Conservation (phyloP, 2,113 vertebrate genomes). For the Emydocephalus ijimae region DNA sequence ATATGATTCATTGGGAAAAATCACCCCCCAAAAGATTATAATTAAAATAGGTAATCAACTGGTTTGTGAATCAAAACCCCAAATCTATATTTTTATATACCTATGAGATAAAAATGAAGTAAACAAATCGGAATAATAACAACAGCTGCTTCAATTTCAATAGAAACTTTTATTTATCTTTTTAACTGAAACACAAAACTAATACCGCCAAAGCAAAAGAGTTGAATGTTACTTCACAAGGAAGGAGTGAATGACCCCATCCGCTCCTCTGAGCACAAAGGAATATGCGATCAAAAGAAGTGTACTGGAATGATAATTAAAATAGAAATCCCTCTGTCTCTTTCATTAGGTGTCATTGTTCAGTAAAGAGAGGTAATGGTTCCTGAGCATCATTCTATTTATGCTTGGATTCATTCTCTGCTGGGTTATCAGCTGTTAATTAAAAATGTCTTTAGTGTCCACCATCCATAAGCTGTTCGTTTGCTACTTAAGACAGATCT, state of each 20-base stretch:
- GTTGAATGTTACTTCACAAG: slow-evolving; percentile 45
- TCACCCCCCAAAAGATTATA: not conserved
- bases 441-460: slow-evolving; percentile 32
- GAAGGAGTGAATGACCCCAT: slow-evolving; percentile 53
- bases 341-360: slow-evolving; percentile 55
- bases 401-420: slow-evolving; percentile 46
- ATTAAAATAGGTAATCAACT: not conserved
- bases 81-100: not conserved
- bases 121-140: not conserved
- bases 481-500: slow-evolving; percentile 29
- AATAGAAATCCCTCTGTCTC: slow-evolving; percentile 44
- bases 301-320: slow-evolving; percentile 55
- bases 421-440: slow-evolving; percentile 19
- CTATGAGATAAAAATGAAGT: not conserved
- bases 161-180: not conserved
- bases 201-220: not conserved
- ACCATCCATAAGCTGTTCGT: slow-evolving; percentile 29
- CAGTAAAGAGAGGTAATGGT: slow-evolving; percentile 57
- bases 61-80: not conserved
- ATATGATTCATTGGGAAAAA: not conserved
- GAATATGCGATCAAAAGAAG: slow-evolving; percentile 53
- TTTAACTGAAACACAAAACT: not conserved
- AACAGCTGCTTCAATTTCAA: not conserved
- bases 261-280: slow-evolving; percentile 51
- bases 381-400: slow-evolving; percentile 38